Evolutionary conservation across 2,888 invertebrate genomes (phyloP).

Genomic region (Diadegma fenestrale): DNA sequence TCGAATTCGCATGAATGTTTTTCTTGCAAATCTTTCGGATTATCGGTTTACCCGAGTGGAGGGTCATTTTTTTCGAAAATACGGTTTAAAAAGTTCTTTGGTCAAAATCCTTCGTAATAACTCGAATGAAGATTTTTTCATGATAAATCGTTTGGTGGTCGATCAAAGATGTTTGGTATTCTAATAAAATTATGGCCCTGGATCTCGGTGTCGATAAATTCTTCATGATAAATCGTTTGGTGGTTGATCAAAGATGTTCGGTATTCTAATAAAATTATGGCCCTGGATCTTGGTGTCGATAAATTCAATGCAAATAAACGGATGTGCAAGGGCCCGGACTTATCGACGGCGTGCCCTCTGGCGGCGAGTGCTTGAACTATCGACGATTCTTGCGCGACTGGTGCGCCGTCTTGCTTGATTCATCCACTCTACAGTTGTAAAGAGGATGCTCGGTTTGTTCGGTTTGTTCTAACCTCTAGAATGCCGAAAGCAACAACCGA

Average conservation of each 20-base stretch:
- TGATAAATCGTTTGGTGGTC: no score
- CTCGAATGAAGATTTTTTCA: no score
- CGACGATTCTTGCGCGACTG: background rate
- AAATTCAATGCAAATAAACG: background rate
- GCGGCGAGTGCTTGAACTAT: background rate
- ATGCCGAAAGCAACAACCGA: conserved; percentile 4
- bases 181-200: background rate
- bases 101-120: no score
- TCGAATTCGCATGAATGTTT: no score
- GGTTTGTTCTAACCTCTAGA: conserved; percentile 3
- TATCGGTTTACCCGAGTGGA: no score
- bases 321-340: background rate
- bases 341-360: background rate
- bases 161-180: no score
- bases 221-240: no score
- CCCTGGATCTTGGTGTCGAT: background rate
- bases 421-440: background rate
- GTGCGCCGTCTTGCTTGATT: background rate
- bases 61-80: no score
- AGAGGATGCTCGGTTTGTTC: background rate
- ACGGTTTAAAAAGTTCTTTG: no score
- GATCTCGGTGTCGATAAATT: background rate
- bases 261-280: background rate
- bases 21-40: no score
- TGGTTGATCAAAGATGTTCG: no score